phyloP scores from a whole-genome alignment of 2,113 vertebrate genomes.

The Sinocyclocheilus maitianheensis region DNA sequence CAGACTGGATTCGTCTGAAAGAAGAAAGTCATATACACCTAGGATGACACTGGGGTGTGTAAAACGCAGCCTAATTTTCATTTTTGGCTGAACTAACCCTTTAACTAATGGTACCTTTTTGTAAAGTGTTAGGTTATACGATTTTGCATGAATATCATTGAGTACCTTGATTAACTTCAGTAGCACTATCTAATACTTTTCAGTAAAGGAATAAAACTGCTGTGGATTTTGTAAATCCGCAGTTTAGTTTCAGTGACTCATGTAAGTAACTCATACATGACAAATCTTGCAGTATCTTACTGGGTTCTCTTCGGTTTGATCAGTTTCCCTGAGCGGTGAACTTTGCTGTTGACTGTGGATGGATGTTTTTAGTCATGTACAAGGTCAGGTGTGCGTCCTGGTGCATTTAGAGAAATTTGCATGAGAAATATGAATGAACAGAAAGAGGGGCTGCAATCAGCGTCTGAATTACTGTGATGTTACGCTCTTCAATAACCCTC shows the following conservation, averaged over 20 bases:
- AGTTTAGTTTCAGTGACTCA: constrained; percentile 9
- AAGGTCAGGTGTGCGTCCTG: constrained; percentile 13
- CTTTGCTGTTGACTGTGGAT: background rate
- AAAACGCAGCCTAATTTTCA: no score
- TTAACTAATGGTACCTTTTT: background rate
- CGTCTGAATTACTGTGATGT: constrained; percentile 37
- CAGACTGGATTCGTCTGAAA: no score
- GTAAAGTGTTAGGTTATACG: background rate
- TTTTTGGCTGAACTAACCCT: no score
- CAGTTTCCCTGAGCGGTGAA: background rate
- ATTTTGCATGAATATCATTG: background rate
- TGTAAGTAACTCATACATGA: background rate
- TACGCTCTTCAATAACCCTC: constrained; percentile 24
- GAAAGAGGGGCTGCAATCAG: constrained; percentile 32
- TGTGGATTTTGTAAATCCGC: constrained; percentile 15
- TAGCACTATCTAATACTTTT: background rate
- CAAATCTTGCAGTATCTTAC: background rate
- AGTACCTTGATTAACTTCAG: background rate
- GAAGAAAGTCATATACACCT: no score
- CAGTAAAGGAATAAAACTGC: background rate
- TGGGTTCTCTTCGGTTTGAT: background rate
- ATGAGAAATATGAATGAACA: constrained; percentile 34
- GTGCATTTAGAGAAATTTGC: constrained; percentile 12
- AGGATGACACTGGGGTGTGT: no score
- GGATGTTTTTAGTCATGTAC: background rate